Evolutionary conservation across 2,797 vertebrate species (phyloP).

Genomic region (Micromesistius poutassou): DNA sequence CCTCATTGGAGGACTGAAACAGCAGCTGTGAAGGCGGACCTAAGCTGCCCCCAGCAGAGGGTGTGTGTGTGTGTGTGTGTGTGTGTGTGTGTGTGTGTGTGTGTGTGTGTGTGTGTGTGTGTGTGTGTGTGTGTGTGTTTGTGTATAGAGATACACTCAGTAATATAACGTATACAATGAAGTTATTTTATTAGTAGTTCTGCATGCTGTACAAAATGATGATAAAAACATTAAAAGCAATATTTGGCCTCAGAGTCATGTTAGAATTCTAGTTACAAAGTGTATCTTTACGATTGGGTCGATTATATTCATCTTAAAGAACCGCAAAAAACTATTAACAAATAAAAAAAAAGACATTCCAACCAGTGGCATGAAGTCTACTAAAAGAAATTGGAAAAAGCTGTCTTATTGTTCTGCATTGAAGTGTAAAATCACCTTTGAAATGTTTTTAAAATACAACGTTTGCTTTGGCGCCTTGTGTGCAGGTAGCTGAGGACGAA

Average conservation of each 20-base stretch:
- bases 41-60: too few relatives aligned
- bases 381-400: neutral
- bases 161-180: conserved; percentile 46
- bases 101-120: too few relatives aligned
- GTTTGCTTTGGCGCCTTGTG: conserved; percentile 14
- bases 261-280: conserved; percentile 63
- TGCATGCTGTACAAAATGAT: conserved; percentile 79
- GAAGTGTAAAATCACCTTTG: neutral
- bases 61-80: too few relatives aligned
- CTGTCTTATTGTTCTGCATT: neutral
- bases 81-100: too few relatives aligned
- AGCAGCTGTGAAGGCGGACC: too few relatives aligned
- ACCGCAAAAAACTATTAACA: conserved; percentile 20
- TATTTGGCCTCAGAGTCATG: conserved; percentile 54
- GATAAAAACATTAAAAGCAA: conserved; percentile 69
- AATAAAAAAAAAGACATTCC: conserved; percentile 1
- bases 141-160: neutral
- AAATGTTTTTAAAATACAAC: neutral
- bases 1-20: too few relatives aligned
- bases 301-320: conserved; percentile 16
- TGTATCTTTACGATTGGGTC: conserved; percentile 34
- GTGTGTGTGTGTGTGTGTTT: neutral
- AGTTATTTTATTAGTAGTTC: conserved; percentile 64
- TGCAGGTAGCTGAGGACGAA: neutral
- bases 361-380: neutral